Conservation (phyloP, 64 coral and sea anemone genomes). For the Porites australiensis region DNA sequence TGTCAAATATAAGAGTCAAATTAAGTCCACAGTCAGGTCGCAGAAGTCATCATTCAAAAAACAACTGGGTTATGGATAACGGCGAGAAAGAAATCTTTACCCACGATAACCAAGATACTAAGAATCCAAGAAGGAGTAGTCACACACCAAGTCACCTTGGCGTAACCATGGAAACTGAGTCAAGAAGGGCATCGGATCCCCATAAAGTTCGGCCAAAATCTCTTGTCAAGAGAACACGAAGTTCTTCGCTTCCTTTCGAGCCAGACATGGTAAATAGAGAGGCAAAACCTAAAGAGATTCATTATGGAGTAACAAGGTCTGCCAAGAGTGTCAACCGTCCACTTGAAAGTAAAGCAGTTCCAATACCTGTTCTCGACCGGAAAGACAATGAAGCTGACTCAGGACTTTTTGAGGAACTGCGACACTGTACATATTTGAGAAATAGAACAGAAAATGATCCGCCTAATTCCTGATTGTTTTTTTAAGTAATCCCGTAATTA, state of each 20-base stretch:
- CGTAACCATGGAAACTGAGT: neutral
- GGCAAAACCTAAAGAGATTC: neutral
- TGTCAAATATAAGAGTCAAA: neutral
- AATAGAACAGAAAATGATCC: neutral
- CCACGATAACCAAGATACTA: neutral
- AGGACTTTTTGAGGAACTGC: neutral
- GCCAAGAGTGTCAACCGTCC: neutral
- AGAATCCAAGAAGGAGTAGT: neutral
- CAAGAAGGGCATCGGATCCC: neutral
- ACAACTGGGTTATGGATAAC: neutral
- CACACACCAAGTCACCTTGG: neutral
- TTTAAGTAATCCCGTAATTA: too few relatives aligned
- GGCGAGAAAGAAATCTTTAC: neutral
- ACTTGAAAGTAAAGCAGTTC: neutral
- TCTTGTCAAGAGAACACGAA: neutral
- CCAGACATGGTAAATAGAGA: neutral
- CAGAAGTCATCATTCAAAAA: neutral
- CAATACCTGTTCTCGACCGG: neutral
- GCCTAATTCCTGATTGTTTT: too few relatives aligned
- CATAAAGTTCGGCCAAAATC: neutral
- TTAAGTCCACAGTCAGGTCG: conserved; percentile 14
- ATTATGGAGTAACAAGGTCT: neutral
- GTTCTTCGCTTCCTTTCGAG: conserved; percentile 26
- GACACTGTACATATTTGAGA: neutral
- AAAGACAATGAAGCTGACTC: neutral